Evolutionary conservation across 2,797 vertebrate species (phyloP), one percentile per base, ranked within the genome.

Genomic region (Muraenolepis orangiensis): DNA sequence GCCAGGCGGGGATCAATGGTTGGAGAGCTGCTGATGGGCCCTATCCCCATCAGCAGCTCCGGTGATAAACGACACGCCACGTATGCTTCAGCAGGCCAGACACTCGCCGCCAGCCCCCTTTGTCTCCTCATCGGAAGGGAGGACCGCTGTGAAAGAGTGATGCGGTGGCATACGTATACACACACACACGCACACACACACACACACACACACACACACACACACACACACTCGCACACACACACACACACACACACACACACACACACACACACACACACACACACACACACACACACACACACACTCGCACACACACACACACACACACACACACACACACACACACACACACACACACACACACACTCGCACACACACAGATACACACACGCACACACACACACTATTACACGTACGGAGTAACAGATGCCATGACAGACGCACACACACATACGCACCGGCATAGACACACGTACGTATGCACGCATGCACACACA

Each of bases 21-120:
- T n/a, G n/a, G 91, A 95, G 95, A n/a, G 95, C 95, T 93, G 94
- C 95, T 96, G 95, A 97, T 95, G 95, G 95, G 92, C 93, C 94
- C 95, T 96, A 95, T 94, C 95, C 97, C 96, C 94, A 89, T 92
- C 93, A 95, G 91, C 91, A 93, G 94, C 95, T 93, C 94, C 95
- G 93, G 91, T 97, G 96, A 98, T 96, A 96, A 96, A 98, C 96
- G 95, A 95, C 89, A 86, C 72, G 92, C 93, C 88, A 95, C 94
- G 94, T 94, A 94, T 51, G 78, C 94, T 95, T 93, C 95, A 95
- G 94, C 95, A 94, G 92, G 90, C 90, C 23, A 84, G 92, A 89
- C 91, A 91, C 90, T 73, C 79, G 91, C 89, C 84, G 87, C 90
- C 89, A 88, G 86, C 89, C 85, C 86, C 85, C 84, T 89, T 89